Percentiles rank a stretch among this genome's conserved stretches.
Conservation (phyloP, 2,888 invertebrate genomes). For the Calliopum simillimum region DNA sequence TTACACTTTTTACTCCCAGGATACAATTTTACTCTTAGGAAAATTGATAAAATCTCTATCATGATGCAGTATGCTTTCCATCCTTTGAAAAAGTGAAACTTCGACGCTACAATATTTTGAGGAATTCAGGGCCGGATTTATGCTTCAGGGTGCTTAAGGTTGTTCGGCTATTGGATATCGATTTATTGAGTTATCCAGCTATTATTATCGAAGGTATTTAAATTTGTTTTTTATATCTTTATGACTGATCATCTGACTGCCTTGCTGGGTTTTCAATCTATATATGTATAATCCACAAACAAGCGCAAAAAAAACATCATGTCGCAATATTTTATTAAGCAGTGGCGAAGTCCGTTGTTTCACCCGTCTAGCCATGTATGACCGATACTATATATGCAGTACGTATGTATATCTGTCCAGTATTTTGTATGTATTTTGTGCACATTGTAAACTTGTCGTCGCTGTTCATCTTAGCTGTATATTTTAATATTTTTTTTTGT, state of each 20-base stretch:
- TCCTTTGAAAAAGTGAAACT: too few species aligned
- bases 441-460: slow-evolving; percentile 54
- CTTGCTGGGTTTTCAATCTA: too few species aligned
- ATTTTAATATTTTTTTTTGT: too few species aligned
- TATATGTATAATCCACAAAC: not conserved
- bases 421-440: slow-evolving; percentile 1
- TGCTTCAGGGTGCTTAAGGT: too few species aligned
- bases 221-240: too few species aligned
- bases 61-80: too few species aligned
- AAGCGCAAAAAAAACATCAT: slow-evolving; percentile 45
- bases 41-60: too few species aligned
- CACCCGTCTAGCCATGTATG: not conserved
- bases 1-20: slow-evolving; percentile 7
- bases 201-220: too few species aligned
- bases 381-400: not conserved
- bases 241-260: not conserved
- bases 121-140: too few species aligned
- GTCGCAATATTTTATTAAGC: slow-evolving; percentile 65
- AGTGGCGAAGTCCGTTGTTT: slow-evolving; percentile 10
- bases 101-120: too few species aligned
- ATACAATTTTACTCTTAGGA: slow-evolving; percentile 1
- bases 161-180: too few species aligned
- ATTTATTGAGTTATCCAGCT: too few species aligned
- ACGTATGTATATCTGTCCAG: slow-evolving; percentile 10
- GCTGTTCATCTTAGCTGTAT: slow-evolving; percentile 19